Conservation (phyloP, 2,888 invertebrate genomes). For the Cyrtodaria siliqua region DNA sequence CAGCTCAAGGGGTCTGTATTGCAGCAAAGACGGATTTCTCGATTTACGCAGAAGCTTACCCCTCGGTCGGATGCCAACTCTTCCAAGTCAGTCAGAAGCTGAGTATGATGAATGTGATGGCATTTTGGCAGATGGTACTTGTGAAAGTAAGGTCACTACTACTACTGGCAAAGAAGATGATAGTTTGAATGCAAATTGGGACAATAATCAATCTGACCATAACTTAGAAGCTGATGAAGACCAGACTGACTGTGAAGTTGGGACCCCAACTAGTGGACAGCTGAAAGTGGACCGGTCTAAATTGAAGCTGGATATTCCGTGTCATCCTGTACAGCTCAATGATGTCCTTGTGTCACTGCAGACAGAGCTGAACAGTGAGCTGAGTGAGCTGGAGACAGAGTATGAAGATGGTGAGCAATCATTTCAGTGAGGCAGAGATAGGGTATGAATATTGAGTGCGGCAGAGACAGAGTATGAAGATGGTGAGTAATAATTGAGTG, state of each 20-base stretch:
- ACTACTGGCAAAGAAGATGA: too few relatives aligned
- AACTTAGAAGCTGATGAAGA: not conserved
- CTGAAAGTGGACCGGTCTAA: slow-evolving; percentile 57
- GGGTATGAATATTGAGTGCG: too few relatives aligned
- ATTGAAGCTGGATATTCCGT: slow-evolving; percentile 61
- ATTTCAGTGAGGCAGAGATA: too few relatives aligned
- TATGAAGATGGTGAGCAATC: slow-evolving; percentile 74
- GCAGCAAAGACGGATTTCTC: slow-evolving; percentile 38
- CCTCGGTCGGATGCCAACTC: too few relatives aligned
- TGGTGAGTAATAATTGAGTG: too few relatives aligned
- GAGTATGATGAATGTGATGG: slow-evolving; percentile 18
- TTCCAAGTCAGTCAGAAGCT: not conserved
- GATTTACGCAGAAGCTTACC: slow-evolving; percentile 36
- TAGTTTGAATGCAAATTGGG: too few relatives aligned
- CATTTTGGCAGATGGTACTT: too few relatives aligned
- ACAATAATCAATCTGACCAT: not conserved
- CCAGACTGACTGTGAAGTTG: not conserved
- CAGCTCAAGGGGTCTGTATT: slow-evolving; percentile 44
- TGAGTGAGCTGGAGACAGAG: slow-evolving; percentile 69
- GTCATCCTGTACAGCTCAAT: slow-evolving; percentile 43
- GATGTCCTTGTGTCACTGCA: slow-evolving; percentile 62
- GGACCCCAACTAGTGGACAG: not conserved
- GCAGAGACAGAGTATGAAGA: too few relatives aligned
- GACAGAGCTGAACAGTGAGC: slow-evolving; percentile 68
- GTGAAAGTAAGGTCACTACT: too few relatives aligned